Evolutionary conservation across 2,888 invertebrate species (phyloP), one percentile per base, ranked within the genome.

Genomic region (Orgyia antiqua): DNA sequence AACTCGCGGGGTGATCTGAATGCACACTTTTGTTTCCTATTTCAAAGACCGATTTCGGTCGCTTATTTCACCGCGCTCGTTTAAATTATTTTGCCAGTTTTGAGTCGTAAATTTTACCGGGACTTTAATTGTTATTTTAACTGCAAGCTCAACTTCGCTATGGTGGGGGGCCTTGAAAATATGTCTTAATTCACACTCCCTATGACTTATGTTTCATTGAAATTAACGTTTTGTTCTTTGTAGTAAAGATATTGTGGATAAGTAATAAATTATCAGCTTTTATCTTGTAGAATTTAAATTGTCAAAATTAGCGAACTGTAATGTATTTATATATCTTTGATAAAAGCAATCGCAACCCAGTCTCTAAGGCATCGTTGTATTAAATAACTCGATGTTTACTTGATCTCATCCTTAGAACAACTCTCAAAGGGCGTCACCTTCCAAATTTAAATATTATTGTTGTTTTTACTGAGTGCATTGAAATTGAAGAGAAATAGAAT

Each of bases 71-170:
- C 64, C 64, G 56, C 57, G 68, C 71, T 61, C 69, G 71, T 71
- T 79, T 73, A 74, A 83, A 83, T 83, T 77, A 83, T 83, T 84
- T 80, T 71, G 64, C 71, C 79, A 72, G 80, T 82, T 82, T 75
- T 67, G 66, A 82, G 83, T 79, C 86, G 78, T 86, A 86, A 86
- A 86, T 86, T 84, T 82, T 56, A 66, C 64, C 65, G 62, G 68
- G 86, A 86, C 84, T 86, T 86, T 86, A 86, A 86, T 86, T 86
- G 83, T 86, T 82, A 82, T 80, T 86, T 84, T 86, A 82, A 86
- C 83, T 84, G 86, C 83, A 76, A 79, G 72, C 73, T 76, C 72
- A 73, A 80, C 78, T 73, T 76, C 73, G 77, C 61, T 45, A 51
- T 57, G 55, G 57, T 49, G 52, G 67, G 73, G 73, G 73, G 67